These are phyloP conservation scores for Ophion ellenae DNA, from an alignment of 2,888 invertebrate genomes.

Conservation along the genomic window DNA sequence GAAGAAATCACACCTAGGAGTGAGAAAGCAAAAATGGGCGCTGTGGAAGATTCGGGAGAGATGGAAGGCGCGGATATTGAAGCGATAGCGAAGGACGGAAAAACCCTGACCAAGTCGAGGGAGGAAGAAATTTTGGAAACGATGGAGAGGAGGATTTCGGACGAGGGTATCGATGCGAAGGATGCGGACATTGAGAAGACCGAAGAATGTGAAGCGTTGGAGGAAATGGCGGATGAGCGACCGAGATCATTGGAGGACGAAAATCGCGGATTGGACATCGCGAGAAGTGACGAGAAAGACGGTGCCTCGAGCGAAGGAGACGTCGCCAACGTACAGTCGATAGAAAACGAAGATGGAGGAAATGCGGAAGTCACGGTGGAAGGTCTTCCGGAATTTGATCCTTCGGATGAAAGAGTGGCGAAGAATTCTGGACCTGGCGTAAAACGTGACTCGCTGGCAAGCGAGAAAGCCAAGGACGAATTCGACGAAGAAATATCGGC, in stretches of 20 bases:
- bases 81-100: neutral
- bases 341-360: neutral
- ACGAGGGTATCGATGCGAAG: neutral
- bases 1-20: neutral
- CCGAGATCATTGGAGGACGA: neutral
- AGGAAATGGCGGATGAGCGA: neutral
- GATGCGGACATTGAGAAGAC: neutral
- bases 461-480: neutral
- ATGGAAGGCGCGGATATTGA: neutral
- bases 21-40: slow-evolving; percentile 80
- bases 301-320: neutral
- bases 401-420: neutral
- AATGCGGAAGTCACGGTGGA: slow-evolving; percentile 10
- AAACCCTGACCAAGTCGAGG: neutral
- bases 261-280: neutral
- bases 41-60: slow-evolving; percentile 69
- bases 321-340: neutral
- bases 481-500: slow-evolving; percentile 21
- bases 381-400: neutral
- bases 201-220: neutral
- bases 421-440: neutral
- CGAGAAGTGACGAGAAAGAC: slow-evolving; percentile 7
- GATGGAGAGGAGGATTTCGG: neutral
- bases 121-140: neutral
- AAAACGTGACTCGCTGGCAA: neutral